Evolutionary conservation across 2,113 vertebrate species (phyloP).

Genomic region (Malurus elegans): DNA sequence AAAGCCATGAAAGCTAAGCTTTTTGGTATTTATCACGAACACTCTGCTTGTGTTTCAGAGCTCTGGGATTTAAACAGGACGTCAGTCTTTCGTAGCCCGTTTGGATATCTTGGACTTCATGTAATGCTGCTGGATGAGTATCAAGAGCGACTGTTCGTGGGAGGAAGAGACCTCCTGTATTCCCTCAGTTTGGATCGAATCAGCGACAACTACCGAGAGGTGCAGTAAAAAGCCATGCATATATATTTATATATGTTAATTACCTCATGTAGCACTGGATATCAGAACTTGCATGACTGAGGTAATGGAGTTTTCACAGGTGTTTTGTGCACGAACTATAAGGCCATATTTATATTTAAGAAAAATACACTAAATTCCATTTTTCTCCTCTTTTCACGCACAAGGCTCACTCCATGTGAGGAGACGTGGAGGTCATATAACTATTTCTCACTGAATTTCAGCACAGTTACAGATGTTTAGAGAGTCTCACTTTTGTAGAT

Average conservation of each 20-base stretch:
- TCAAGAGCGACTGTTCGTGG: constrained; percentile 89
- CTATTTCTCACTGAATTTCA: neutral
- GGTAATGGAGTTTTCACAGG: neutral
- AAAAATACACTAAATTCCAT: neutral
- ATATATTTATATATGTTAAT: neutral
- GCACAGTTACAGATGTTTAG: neutral
- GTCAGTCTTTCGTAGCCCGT: constrained; percentile 84
- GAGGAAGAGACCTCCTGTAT: constrained; percentile 89
- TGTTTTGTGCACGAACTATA: neutral
- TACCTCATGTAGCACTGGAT: neutral
- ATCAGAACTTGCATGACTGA: neutral
- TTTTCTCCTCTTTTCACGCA: neutral
- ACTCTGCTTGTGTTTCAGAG: constrained; percentile 79
- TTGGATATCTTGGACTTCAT: constrained; percentile 82
- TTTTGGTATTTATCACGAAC: neutral
- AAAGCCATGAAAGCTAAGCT: neutral
- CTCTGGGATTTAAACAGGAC: constrained; percentile 94
- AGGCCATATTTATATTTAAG: neutral
- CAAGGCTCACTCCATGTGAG: neutral
- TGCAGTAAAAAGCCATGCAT: constrained; percentile 51
- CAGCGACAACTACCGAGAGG: constrained; percentile 85
- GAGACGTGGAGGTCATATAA: neutral
- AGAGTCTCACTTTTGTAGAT: neutral
- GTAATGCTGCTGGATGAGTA: constrained; percentile 92
- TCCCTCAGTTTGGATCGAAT: constrained; percentile 91